A percentile compares a stretch with the other conserved stretches of the same genome.
phyloP scores from a whole-genome alignment of 2,797 vertebrate species.

The Lacerta bilineata region DNA sequence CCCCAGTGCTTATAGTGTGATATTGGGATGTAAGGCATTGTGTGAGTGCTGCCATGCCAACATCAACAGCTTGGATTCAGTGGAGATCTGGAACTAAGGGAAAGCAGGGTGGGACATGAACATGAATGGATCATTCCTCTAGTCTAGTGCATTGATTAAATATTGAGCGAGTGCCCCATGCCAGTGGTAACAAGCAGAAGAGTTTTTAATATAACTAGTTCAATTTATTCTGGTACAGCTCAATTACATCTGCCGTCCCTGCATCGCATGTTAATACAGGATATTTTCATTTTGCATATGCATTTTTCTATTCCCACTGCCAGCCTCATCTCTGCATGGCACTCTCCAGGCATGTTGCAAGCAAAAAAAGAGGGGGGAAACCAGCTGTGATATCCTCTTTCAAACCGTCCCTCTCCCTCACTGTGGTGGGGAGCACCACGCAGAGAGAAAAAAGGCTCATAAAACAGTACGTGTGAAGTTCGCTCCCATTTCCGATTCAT shows the following conservation, averaged over 20 bases:
- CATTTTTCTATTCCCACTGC: background rate
- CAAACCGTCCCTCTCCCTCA: background rate
- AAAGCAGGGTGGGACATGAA: background rate
- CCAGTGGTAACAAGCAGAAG: no score
- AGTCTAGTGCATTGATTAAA: background rate
- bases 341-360: background rate
- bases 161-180: background rate
- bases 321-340: background rate
- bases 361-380: background rate
- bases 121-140: background rate
- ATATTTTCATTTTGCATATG: background rate
- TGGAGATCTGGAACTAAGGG: background rate
- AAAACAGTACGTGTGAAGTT: slow-evolving; percentile 8
- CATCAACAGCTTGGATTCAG: background rate
- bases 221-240: background rate
- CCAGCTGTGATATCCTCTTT: background rate
- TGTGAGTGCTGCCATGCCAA: no score
- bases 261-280: background rate
- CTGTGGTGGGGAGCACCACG: background rate
- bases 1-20: no score
- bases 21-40: no score
- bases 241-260: background rate
- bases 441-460: slow-evolving; percentile 21
- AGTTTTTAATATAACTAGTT: background rate
- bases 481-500: slow-evolving; percentile 15